Evolutionary conservation across 2,797 vertebrate species (phyloP), one percentile per base, ranked within the genome.

Genomic region (Muscicapa striata): DNA sequence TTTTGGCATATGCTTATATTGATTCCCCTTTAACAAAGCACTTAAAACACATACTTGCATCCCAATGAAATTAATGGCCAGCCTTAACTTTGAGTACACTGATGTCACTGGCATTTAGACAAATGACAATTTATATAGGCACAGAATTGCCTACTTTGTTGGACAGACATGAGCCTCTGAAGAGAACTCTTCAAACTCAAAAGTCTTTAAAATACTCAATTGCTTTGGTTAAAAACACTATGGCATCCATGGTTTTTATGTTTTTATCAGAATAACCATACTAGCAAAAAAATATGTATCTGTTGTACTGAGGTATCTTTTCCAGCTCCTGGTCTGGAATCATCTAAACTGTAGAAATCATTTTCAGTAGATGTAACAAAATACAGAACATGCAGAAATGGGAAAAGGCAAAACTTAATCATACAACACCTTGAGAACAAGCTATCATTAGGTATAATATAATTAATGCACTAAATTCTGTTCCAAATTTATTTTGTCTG

Each of bases 1-100:
- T 95, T 95, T 83, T 95, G 94, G 94, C 89, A 76, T 84, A 68
- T 72, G 72, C 66, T 93, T 73, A 58, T n/a, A 95, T 82, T 63
- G 91, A 97, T 84, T 93, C 74, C 40, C 40, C 51, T 90, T 80
- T 68, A 87, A 84, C 81, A 95, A 89, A 88, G 83, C 68, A 88
- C 72, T 93, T 80, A 55, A 90, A 84, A 88, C 54, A 93, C 34
- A 79, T 54, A 62, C 61, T 88, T 85, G 83, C 57, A 85, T 77
- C 91, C 66, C 91, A 43, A 63, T 69, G 58, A 84, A 89, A 93
- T 95, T 23, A 84, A 90, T 61, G 84, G 91, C 34, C 62, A 84
- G 8, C 48, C 22, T 55, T 80, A 73, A 43, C 54, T 92, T 58
- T 45, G 62, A 91, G 43, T 23, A 45, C 73, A 38, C 29, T 43